Evolutionary conservation across 2,797 vertebrate genomes (phyloP).

Genomic region (Benthosema pterotum): DNA sequence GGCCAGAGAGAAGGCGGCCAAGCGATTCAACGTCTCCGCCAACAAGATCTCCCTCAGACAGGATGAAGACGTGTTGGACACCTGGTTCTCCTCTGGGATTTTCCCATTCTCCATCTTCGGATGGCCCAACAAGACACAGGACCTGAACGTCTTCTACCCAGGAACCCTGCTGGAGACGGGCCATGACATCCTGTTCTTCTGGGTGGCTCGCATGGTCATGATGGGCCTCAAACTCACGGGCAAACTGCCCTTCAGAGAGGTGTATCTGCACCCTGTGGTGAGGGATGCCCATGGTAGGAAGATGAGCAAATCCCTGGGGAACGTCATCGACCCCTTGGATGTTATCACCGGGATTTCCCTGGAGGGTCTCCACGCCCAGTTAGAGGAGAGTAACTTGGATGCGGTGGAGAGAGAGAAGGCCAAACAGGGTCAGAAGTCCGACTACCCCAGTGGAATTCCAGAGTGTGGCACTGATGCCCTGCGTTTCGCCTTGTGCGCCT

Average conservation of each 20-base stretch:
- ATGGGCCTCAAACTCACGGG: conserved; percentile 89
- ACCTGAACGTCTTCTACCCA: conserved; percentile 90
- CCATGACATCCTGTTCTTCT: conserved; percentile 95
- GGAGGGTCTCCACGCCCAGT: conserved; percentile 79
- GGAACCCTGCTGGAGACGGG: conserved; percentile 91
- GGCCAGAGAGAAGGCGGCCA: too few relatives aligned
- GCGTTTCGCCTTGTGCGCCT: conserved; percentile 72
- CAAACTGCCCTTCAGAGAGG: too few relatives aligned
- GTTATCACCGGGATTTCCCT: conserved; percentile 81
- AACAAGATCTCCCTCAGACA: too few relatives aligned
- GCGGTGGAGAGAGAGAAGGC: conserved; percentile 79
- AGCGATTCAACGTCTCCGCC: too few relatives aligned
- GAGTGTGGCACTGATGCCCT: conserved; percentile 75
- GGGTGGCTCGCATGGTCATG: conserved; percentile 97
- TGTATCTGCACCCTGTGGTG: too few relatives aligned
- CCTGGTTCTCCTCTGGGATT: conserved; percentile 91
- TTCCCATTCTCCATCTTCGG: conserved; percentile 95
- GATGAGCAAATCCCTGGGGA: conserved; percentile 87
- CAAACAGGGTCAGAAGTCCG: conserved; percentile 80
- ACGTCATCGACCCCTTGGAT: conserved; percentile 84
- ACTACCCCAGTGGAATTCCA: too few relatives aligned
- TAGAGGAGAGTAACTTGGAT: conserved; percentile 81
- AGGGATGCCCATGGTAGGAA: too few relatives aligned
- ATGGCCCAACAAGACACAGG: conserved; percentile 89
- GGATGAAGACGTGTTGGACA: too few relatives aligned